Percentiles rank a stretch among this genome's conserved stretches.
phyloP scores from a whole-genome alignment of 2,113 vertebrate species.

The Oceanodroma tethys region DNA sequence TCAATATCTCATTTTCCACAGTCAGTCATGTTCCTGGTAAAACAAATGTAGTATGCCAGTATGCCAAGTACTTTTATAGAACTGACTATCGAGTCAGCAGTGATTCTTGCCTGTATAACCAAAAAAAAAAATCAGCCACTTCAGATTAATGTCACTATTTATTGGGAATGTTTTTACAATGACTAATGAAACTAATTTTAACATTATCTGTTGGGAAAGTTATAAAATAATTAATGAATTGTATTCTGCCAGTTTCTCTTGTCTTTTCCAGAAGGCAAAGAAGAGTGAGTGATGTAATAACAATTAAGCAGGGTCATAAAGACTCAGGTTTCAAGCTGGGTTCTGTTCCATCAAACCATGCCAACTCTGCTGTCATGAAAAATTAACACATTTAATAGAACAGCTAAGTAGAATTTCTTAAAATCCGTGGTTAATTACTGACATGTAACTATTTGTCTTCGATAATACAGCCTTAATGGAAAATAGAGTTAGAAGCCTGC shows the following conservation, averaged over 20 bases:
- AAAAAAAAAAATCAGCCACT: neutral
- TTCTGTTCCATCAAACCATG: slow-evolving; percentile 11
- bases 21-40: neutral
- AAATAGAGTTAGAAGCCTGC: neutral
- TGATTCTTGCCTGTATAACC: neutral
- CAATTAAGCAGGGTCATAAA: slow-evolving; percentile 45
- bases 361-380: slow-evolving; percentile 23
- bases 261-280: slow-evolving; percentile 31
- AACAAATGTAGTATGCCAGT: neutral
- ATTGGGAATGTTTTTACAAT: slow-evolving; percentile 4
- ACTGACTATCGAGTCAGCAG: neutral
- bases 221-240: slow-evolving; percentile 28
- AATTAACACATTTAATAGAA: slow-evolving; percentile 40
- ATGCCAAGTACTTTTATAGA: neutral
- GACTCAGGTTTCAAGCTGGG: slow-evolving; percentile 35
- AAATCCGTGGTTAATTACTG: slow-evolving; percentile 11
- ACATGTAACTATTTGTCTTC: slow-evolving; percentile 32
- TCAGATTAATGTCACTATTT: slow-evolving; percentile 15
- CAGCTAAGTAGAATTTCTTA: neutral
- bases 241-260: neutral
- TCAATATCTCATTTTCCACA: neutral
- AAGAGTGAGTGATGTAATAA: slow-evolving; percentile 34
- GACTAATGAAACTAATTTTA: slow-evolving; percentile 58
- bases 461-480: neutral
- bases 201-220: slow-evolving; percentile 44